These are phyloP conservation scores for Vannuccia rotundouncinata DNA, from an alignment of 2,888 invertebrate species.

Conservation along the genomic window DNA sequence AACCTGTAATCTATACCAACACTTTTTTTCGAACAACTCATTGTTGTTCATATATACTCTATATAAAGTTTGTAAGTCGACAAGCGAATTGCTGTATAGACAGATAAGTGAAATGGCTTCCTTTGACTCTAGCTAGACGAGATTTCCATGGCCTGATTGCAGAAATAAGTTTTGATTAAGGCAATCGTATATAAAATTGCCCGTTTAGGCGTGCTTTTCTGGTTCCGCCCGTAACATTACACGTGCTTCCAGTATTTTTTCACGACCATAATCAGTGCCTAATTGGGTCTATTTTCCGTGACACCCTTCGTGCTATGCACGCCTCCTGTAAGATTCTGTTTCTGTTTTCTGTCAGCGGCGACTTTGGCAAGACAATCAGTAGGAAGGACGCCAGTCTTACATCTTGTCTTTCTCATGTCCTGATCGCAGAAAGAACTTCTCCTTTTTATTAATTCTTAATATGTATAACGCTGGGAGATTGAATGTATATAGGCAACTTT, in stretches of 20 bases:
- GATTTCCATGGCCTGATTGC: neutral
- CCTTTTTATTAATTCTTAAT: too few relatives aligned
- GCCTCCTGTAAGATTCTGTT: constrained; percentile 11
- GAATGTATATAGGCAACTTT: too few relatives aligned
- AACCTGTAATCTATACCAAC: constrained; percentile 13
- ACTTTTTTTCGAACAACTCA: neutral
- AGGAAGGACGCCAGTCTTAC: neutral
- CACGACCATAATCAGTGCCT: neutral
- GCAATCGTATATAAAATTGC: constrained; percentile 8
- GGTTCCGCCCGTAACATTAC: neutral
- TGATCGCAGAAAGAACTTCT: too few relatives aligned
- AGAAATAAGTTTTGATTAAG: constrained; percentile 6
- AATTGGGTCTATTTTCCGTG: constrained; percentile 11
- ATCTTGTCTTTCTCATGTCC: too few relatives aligned
- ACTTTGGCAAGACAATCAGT: neutral
- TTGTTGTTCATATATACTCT: neutral
- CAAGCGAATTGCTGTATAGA: too few relatives aligned
- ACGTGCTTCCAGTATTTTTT: constrained; percentile 17
- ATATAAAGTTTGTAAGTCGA: too few relatives aligned
- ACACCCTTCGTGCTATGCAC: neutral
- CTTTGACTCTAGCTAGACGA: neutral
- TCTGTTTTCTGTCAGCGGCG: too few relatives aligned
- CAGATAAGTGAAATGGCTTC: constrained; percentile 10
- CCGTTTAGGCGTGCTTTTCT: constrained; percentile 19
- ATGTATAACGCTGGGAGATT: too few relatives aligned